These are phyloP conservation scores for Agonopterix arenella DNA, from an alignment of 2,888 invertebrate species.

Conservation along the genomic window DNA sequence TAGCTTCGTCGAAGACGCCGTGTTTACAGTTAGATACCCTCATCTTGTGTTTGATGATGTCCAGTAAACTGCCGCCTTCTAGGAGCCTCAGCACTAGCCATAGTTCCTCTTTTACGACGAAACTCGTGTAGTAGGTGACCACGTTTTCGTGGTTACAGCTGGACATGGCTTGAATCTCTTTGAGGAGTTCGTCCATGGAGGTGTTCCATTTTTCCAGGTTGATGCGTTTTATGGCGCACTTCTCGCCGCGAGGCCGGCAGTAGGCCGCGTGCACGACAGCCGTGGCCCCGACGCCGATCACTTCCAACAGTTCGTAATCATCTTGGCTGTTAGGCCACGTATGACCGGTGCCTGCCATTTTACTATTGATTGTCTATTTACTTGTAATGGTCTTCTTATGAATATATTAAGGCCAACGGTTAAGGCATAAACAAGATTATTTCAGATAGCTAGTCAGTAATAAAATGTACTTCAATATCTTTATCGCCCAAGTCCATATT, in stretches of 20 bases:
- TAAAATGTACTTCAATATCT: conserved; percentile 26
- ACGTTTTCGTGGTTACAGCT: conserved; percentile 99
- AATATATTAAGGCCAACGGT: conserved; percentile 47
- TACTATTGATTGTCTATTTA: conserved; percentile 59
- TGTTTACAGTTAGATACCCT: conserved; percentile 93
- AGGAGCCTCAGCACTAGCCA: conserved; percentile 98
- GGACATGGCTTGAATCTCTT: conserved; percentile 97
- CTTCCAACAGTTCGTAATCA: conserved; percentile 95
- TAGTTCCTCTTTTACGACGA: conserved; percentile 97
- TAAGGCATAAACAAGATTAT: conserved; percentile 40
- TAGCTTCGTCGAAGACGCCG: conserved; percentile 98
- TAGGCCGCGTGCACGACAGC: conserved; percentile 98
- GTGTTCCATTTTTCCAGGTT: conserved; percentile 99
- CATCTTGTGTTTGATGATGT: conserved; percentile 97
- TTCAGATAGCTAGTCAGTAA: conserved; percentile 15
- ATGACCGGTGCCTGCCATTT: conserved; percentile 56
- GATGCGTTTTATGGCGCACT: conserved; percentile 99
- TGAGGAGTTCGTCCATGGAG: conserved; percentile 98
- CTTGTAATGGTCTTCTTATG: conserved; percentile 50
- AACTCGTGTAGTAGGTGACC: conserved; percentile 99
- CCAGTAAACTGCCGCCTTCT: conserved; percentile 93
- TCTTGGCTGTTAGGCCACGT: conserved; percentile 96
- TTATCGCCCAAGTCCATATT: conserved; percentile 60
- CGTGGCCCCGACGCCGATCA: conserved; percentile 98
- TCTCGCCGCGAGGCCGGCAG: conserved; percentile 95